These are phyloP conservation scores for Anticlea derivata DNA, from an alignment of 2,888 invertebrate species.

Conservation along the genomic window DNA sequence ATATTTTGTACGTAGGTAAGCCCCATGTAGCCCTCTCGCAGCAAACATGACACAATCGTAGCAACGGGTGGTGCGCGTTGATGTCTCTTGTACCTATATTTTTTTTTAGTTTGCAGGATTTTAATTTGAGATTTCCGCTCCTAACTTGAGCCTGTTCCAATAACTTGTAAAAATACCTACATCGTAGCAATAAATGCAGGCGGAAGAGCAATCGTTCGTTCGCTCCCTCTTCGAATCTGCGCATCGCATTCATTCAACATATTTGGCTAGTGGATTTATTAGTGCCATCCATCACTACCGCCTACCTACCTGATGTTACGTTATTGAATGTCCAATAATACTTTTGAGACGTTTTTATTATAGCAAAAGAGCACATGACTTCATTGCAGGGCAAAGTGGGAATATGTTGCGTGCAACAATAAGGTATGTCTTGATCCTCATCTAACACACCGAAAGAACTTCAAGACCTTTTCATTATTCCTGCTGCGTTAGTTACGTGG, in stretches of 20 bases:
- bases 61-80: background rate
- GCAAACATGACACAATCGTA: background rate
- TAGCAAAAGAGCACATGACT: constrained; percentile 7
- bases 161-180: background rate
- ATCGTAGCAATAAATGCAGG: background rate
- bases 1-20: no score
- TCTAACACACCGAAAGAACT: background rate
- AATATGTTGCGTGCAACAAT: constrained; percentile 5
- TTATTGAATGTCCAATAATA: constrained; percentile 12
- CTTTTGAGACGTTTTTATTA: constrained; percentile 2
- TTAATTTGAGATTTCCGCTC: background rate
- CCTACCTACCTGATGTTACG: constrained; percentile 17
- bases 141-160: background rate
- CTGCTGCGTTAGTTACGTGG: no score
- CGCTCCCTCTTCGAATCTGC: constrained; percentile 20
- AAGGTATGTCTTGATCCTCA: constrained; percentile 12
- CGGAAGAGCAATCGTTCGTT: constrained; percentile 5
- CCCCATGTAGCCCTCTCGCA: background rate
- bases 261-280: constrained; percentile 41
- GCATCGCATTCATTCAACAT: constrained; percentile 29
- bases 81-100: constrained; percentile 1
- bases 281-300: constrained; percentile 37
- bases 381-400: background rate
- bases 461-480: no score
- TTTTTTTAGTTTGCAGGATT: no score